phyloP scores from a whole-genome alignment of 2,113 vertebrate genomes.

The Pedionomus torquatus region DNA sequence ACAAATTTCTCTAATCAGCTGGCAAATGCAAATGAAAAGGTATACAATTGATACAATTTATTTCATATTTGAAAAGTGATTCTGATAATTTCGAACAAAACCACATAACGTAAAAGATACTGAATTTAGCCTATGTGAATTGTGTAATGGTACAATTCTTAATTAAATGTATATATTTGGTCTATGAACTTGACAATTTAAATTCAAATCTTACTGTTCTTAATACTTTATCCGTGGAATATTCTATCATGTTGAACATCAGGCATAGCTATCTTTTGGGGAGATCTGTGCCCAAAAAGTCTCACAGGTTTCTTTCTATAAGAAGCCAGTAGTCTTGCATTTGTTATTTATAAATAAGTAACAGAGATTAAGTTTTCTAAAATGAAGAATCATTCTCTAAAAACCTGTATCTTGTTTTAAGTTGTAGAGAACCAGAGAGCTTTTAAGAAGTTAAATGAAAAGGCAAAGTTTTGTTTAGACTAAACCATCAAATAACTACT shows the following conservation, averaged over 20 bases:
- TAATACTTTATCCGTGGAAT: neutral
- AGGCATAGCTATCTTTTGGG: neutral
- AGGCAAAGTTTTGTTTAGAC: neutral
- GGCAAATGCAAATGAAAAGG: conserved; percentile 86
- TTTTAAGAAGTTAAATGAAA: neutral
- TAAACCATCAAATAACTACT: neutral
- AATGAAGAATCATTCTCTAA: neutral
- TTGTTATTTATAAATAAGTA: neutral
- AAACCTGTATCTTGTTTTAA: neutral
- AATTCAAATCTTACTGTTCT: neutral
- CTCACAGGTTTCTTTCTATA: neutral
- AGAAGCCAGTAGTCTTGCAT: neutral
- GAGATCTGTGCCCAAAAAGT: neutral
- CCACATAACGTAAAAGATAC: neutral
- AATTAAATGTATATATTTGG: neutral
- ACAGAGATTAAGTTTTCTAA: neutral
- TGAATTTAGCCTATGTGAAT: neutral
- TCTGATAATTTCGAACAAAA: neutral
- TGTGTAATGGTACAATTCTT: neutral
- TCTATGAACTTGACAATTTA: neutral
- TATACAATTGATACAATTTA: conserved; percentile 36
- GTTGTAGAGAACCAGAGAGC: neutral
- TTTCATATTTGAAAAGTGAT: conserved; percentile 7
- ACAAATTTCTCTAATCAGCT: conserved; percentile 78
- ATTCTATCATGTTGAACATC: neutral